A percentile compares a stretch with the other conserved stretches of the same genome.
phyloP scores from a whole-genome alignment of 2,888 invertebrate species.

The Eumerus sabulonum region DNA sequence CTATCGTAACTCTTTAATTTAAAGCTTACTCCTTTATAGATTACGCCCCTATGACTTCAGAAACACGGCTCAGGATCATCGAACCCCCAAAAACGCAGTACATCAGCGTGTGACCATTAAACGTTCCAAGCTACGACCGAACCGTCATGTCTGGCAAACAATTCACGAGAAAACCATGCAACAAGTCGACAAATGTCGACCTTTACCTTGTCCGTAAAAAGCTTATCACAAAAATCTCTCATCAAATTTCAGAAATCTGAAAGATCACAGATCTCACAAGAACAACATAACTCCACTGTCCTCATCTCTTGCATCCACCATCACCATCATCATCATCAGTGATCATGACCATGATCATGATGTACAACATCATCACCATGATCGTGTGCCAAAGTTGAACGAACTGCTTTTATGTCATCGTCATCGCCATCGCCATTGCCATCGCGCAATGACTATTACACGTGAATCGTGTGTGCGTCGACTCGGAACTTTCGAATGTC shows the following conservation, averaged over 20 bases:
- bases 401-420: slow-evolving; percentile 67
- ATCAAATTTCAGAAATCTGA: too few relatives aligned
- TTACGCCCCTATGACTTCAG: too few relatives aligned
- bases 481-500: slow-evolving; percentile 63
- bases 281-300: slow-evolving; percentile 13
- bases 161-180: neutral
- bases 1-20: too few relatives aligned
- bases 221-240: too few relatives aligned
- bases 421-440: slow-evolving; percentile 64
- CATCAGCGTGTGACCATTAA: too few relatives aligned
- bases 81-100: too few relatives aligned
- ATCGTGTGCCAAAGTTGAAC: slow-evolving; percentile 55
- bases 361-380: slow-evolving; percentile 26
- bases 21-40: too few relatives aligned
- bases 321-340: neutral
- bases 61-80: too few relatives aligned
- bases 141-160: too few relatives aligned
- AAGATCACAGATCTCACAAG: too few relatives aligned
- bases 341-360: neutral
- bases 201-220: too few relatives aligned
- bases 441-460: slow-evolving; percentile 58
- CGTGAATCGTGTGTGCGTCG: slow-evolving; percentile 56
- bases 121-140: too few relatives aligned
- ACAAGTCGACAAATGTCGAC: neutral
- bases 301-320: slow-evolving; percentile 17